phyloP scores from a whole-genome alignment of 2,888 invertebrate genomes.

The Meandrusa payeni region DNA sequence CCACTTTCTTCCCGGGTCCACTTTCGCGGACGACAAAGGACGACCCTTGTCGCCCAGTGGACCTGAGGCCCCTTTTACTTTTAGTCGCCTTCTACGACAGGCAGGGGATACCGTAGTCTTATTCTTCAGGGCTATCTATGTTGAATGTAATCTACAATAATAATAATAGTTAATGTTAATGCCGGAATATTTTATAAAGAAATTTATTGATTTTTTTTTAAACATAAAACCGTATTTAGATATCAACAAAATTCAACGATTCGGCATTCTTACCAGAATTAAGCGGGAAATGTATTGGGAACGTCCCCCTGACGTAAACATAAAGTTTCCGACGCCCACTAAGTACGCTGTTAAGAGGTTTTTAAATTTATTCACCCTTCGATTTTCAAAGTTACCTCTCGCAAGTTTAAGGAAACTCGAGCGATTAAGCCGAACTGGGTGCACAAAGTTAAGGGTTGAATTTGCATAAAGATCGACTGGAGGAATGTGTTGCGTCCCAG shows the following conservation, averaged over 20 bases:
- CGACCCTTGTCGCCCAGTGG: too few relatives aligned
- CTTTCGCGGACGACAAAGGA: too few relatives aligned
- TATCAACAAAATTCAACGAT: constrained; percentile 30
- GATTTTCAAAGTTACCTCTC: constrained; percentile 59
- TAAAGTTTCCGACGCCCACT: constrained; percentile 67
- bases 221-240: background rate
- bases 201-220: too few relatives aligned
- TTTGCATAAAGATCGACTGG: constrained; percentile 66
- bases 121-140: too few relatives aligned
- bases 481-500: constrained; percentile 35
- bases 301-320: constrained; percentile 48
- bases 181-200: too few relatives aligned
- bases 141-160: too few relatives aligned
- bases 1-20: too few relatives aligned
- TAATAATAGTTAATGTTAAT: too few relatives aligned
- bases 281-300: constrained; percentile 45
- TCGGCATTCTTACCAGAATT: constrained; percentile 51
- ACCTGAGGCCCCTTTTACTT: too few relatives aligned
- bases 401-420: constrained; percentile 64
- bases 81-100: too few relatives aligned
- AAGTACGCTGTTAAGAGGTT: constrained; percentile 67
- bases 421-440: constrained; percentile 69
- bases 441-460: constrained; percentile 72
- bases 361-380: constrained; percentile 80
- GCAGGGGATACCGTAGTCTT: too few relatives aligned